A percentile compares a stretch with the other conserved stretches of the same genome.
Evolutionary conservation across 1,140 invertebrate genomes (phyloP).

Genomic region (Diachasma alloeum): DNA sequence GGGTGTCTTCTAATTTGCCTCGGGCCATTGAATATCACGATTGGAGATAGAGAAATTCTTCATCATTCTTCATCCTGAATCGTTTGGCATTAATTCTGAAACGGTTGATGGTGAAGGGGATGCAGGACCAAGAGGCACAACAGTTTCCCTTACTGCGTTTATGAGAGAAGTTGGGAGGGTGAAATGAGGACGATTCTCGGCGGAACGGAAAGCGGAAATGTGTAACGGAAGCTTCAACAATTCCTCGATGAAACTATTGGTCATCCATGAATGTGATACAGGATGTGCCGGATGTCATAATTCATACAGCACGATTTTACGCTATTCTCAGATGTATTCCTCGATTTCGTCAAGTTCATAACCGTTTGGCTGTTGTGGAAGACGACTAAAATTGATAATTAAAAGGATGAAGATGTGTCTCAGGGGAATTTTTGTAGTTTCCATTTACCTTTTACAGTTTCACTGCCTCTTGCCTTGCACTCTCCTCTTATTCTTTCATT

Average conservation of each 20-base stretch:
- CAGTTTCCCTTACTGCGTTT: conserved; percentile 5
- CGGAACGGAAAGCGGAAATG: conserved; percentile 64
- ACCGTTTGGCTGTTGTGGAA: too few relatives aligned
- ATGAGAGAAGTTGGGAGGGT: background rate
- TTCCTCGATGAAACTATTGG: conserved; percentile 67
- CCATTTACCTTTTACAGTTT: conserved; percentile 1
- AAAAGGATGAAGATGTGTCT: background rate
- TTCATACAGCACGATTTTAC: conserved; percentile 40
- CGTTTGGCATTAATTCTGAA: background rate
- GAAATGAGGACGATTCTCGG: conserved; percentile 42
- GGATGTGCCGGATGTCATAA: conserved; percentile 65
- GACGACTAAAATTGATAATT: too few relatives aligned
- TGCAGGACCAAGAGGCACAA: background rate
- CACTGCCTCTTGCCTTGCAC: background rate
- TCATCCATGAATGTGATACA: conserved; percentile 64
- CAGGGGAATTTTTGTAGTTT: background rate
- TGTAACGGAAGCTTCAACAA: conserved; percentile 66
- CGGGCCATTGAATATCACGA: conserved; percentile 29
- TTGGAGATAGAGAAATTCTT: conserved; percentile 12
- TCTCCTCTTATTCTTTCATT: background rate
- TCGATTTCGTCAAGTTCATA: too few relatives aligned
- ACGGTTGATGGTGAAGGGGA: background rate
- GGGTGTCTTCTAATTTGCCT: conserved; percentile 9
- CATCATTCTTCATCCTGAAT: background rate
- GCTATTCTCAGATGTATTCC: background rate